Base-by-base conservation (phyloP, 2,797 vertebrate species). In the Heliangelus exortis region DNA sequence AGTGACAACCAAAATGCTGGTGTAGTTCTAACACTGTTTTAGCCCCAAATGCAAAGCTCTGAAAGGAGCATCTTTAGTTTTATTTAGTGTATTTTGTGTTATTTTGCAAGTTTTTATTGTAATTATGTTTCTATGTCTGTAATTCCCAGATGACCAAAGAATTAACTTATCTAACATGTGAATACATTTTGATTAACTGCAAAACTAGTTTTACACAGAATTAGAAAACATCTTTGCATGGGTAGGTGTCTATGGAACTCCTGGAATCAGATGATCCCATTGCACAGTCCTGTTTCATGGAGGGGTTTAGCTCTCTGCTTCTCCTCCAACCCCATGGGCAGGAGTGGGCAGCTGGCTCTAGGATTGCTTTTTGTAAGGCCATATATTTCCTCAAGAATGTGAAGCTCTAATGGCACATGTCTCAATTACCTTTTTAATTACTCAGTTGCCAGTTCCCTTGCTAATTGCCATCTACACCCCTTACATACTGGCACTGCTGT, bases 231-330 rank as follows among this genome's bases (percentile, higher is more conserved):
- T 15, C 18, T 77, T 77, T 55, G 10, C 23, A 12, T 66, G 57
- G 18, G 7, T 23, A 11, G 0, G 0, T 66, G 25, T 55, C 47
- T 66, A 48, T n/a, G 48, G 39, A 77, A 12, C 3, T 5, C 21
- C 26, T 80, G 57, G 61, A 51, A 53, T 71, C 33, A 28, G 55
- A 9, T 48, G 4, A 51, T 6, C 29, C 55, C 12, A 3, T 15
- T 67, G 34, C 17, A 16, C 1, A 61, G 14, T 34, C 36, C 43
- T 63, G 31, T 67, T 22, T 31, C 50, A 15, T 9, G 11, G 51
- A 31, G 29, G 23, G 28, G 39, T 57, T 15, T 2, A 19, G 22
- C n/a, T 62, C 29, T 3, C 7, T 48, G n/a, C 34, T 72, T 66
- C n/a, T 39, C 10, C 28, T 71, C 29, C 26, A 41, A 15, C 43